Evolutionary conservation across 2,888 invertebrate genomes (phyloP), one percentile per base, ranked within the genome.

Genomic region (Bombyx huttoni): DNA sequence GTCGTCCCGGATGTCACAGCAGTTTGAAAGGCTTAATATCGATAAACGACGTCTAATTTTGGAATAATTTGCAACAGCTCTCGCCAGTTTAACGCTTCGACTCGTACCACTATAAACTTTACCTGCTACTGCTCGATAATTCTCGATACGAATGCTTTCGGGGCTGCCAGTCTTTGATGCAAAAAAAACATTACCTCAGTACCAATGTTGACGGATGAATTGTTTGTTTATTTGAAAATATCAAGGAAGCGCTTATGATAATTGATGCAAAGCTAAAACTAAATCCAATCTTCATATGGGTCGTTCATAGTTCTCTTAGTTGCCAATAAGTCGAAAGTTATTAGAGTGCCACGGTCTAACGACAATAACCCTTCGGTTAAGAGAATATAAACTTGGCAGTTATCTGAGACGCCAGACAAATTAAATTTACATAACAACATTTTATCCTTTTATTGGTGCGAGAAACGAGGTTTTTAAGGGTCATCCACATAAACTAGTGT

Each of bases 1-100:
- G 83, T 84, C 83, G 75, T 68, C 54, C 75, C 80, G 81, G 80
- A 78, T 81, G 84, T 83, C 84, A 71, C 75, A 74, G 72, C 71
- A 75, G 73, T 78, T 76, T 64, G 65, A 63, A 65, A 68, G 68
- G 70, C 72, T 71, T 69, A 70, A 71, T 67, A 72, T 67, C 70
- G 63, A 81, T 78, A 81, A 75, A 80, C 75, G 73, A 65, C 65
- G 68, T 68, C 73, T 80, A 80, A 79, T 74, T 80, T 81, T 81
- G 80, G 81, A 74, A 75, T 78, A 78, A 78, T 77, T 78, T 67
- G 75, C 73, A 72, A 63, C 75, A 70, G 71, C 64, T 64, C 71
- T 8, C 65, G 66, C 68, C 64, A 58, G 8, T 40, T 40, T 40
- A 40, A 56, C 62, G 58, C 57, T 62, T 60, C 70, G 67, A 74